These are phyloP conservation scores for Tenrec ecaudatus DNA, from an alignment of 2,113 vertebrate genomes.

Conservation along the genomic window DNA sequence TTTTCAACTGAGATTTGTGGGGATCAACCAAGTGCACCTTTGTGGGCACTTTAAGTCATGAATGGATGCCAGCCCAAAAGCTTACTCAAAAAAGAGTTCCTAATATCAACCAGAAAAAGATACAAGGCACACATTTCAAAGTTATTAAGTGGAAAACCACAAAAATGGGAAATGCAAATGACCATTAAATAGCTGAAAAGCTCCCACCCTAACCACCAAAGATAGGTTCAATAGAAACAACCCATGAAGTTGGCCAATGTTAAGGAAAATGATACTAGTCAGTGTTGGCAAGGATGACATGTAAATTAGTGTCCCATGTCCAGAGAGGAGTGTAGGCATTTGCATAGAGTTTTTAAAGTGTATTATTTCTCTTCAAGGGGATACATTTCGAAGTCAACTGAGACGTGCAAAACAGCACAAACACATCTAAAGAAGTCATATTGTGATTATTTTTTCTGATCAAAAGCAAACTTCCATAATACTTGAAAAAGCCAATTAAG, in stretches of 20 bases:
- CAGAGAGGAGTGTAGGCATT: too few relatives aligned
- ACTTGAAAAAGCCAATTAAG: not conserved
- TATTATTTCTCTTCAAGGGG: too few relatives aligned
- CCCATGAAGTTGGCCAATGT: not conserved
- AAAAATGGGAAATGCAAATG: not conserved
- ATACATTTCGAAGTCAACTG: too few relatives aligned
- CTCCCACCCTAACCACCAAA: not conserved
- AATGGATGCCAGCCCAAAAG: not conserved
- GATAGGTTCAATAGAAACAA: not conserved
- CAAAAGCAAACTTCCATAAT: too few relatives aligned
- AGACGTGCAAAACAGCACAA: too few relatives aligned
- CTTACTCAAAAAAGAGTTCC: conserved; percentile 1
- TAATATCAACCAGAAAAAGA: not conserved
- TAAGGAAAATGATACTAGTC: not conserved
- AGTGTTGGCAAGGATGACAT: not conserved
- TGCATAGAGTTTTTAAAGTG: too few relatives aligned
- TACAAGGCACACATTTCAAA: not conserved
- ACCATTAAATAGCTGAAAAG: not conserved
- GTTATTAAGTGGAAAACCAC: not conserved
- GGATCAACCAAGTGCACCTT: not conserved
- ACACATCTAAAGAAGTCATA: too few relatives aligned
- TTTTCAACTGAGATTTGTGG: not conserved
- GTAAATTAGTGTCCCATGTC: too few relatives aligned
- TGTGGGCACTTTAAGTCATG: not conserved
- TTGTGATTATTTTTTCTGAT: too few relatives aligned